These are phyloP conservation scores for Lordiphosa fenestrarum DNA, from an alignment of 2,888 invertebrate genomes.

Conservation along the genomic window DNA sequence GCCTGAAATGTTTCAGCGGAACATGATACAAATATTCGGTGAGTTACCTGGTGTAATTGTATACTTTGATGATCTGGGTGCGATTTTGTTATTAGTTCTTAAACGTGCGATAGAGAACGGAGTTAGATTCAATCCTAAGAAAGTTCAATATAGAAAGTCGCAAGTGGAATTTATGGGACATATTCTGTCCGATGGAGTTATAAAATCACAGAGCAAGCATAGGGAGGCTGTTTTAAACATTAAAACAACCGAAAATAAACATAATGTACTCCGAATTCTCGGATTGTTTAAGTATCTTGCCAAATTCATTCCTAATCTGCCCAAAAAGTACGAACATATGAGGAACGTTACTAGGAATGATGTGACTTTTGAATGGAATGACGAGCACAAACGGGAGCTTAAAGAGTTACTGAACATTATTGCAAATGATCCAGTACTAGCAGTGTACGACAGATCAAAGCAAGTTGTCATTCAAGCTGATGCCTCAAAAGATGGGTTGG, in stretches of 20 bases:
- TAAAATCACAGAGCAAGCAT: too few species aligned
- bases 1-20: slow-evolving; percentile 71
- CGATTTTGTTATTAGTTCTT: too few species aligned
- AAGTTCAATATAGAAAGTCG: too few species aligned
- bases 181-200: too few species aligned
- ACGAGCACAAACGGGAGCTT: slow-evolving; percentile 28
- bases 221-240: slow-evolving; percentile 6
- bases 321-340: slow-evolving; percentile 1
- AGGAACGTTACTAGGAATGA: slow-evolving; percentile 30
- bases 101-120: too few species aligned
- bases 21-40: slow-evolving; percentile 64
- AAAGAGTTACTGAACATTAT: slow-evolving; percentile 10
- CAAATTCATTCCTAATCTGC: slow-evolving; percentile 44
- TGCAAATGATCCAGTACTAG: too few species aligned
- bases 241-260: slow-evolving; percentile 19
- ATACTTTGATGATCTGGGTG: slow-evolving; percentile 67
- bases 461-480: slow-evolving; percentile 64
- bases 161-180: too few species aligned
- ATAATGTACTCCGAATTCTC: slow-evolving; percentile 26
- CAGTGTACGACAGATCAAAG: neutral
- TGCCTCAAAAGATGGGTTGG: slow-evolving; percentile 52
- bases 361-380: slow-evolving; percentile 30
- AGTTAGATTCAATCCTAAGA: too few species aligned
- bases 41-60: slow-evolving; percentile 65
- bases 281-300: slow-evolving; percentile 41